phyloP scores from a whole-genome alignment of 1,140 invertebrate species.

The Anadara kagoshimensis region DNA sequence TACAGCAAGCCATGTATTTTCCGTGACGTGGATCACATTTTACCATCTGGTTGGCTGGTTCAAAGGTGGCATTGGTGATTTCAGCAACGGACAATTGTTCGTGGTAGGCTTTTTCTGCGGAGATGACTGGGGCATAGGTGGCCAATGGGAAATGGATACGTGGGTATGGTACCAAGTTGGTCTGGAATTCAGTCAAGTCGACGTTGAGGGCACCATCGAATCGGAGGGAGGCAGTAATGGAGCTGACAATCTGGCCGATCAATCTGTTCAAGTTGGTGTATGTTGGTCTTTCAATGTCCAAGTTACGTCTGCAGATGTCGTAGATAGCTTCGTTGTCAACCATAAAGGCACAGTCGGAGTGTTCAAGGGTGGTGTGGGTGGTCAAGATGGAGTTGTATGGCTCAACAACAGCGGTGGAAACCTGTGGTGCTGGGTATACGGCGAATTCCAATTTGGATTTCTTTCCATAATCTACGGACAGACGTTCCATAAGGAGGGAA shows the following conservation, averaged over 20 bases:
- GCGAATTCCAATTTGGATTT: slow-evolving; percentile 78
- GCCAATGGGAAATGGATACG: slow-evolving; percentile 41
- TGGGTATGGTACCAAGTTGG: slow-evolving; percentile 66
- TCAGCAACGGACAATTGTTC: slow-evolving; percentile 79
- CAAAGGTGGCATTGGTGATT: slow-evolving; percentile 85
- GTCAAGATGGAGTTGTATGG: slow-evolving; percentile 38
- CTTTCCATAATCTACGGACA: slow-evolving; percentile 84
- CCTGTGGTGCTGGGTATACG: slow-evolving; percentile 62
- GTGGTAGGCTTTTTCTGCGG: slow-evolving; percentile 65
- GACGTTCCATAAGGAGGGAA: slow-evolving; percentile 89
- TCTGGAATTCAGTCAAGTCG: slow-evolving; percentile 66
- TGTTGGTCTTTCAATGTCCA: slow-evolving; percentile 77
- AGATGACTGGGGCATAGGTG: slow-evolving; percentile 28
- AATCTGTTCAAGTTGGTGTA: slow-evolving; percentile 88
- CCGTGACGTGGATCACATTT: slow-evolving; percentile 92
- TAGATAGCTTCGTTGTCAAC: slow-evolving; percentile 85
- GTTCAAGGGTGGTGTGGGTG: slow-evolving; percentile 70
- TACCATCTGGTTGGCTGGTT: slow-evolving; percentile 93
- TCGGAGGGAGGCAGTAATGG: slow-evolving; percentile 79
- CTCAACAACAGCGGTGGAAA: slow-evolving; percentile 72
- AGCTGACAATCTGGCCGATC: slow-evolving; percentile 78
- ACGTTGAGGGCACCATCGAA: slow-evolving; percentile 77
- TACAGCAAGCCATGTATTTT: slow-evolving; percentile 88
- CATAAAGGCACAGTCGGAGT: slow-evolving; percentile 50
- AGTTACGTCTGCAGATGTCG: slow-evolving; percentile 74